A percentile compares a stretch with the other conserved stretches of the same genome.
Conservation (phyloP, 2,797 vertebrate genomes). For the Acanthopagrus latus region DNA sequence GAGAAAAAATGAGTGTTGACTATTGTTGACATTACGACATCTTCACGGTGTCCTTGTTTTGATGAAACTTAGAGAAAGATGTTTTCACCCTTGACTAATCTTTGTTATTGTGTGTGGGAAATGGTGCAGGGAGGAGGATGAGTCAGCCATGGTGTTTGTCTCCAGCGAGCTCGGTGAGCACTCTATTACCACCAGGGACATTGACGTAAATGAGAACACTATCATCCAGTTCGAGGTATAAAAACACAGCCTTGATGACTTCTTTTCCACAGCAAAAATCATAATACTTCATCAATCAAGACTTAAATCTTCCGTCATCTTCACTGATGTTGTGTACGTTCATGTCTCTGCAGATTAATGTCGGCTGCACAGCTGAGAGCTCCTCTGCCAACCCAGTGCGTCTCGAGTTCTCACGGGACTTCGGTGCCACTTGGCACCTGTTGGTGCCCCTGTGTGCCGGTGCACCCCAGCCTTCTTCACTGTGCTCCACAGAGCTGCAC, state of each 20-base stretch:
- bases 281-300: slow-evolving; percentile 18
- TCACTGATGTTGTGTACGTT: slow-evolving; percentile 10
- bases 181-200: slow-evolving; percentile 96
- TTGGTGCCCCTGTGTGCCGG: slow-evolving; percentile 96
- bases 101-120: slow-evolving; percentile 54
- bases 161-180: slow-evolving; percentile 97
- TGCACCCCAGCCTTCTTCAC: slow-evolving; percentile 90
- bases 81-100: slow-evolving; percentile 29
- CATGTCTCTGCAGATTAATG: slow-evolving; percentile 88
- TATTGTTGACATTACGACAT: background rate
- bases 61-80: slow-evolving; percentile 34
- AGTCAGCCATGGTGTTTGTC: slow-evolving; percentile 97
- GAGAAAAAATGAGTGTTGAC: slow-evolving; percentile 62
- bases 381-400: slow-evolving; percentile 91
- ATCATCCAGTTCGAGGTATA: slow-evolving; percentile 98
- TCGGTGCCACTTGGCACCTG: slow-evolving; percentile 98
- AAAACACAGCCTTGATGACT: slow-evolving; percentile 38
- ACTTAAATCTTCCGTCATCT: slow-evolving; percentile 16
- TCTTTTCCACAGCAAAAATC: slow-evolving; percentile 24
- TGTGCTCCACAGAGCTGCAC: slow-evolving; percentile 97
- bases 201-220: slow-evolving; percentile 96
- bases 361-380: slow-evolving; percentile 96
- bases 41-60: slow-evolving; percentile 16
- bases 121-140: slow-evolving; percentile 92
- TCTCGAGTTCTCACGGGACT: slow-evolving; percentile 96